phyloP scores from a whole-genome alignment of 2,888 invertebrate genomes.

The Noctua janthe region DNA sequence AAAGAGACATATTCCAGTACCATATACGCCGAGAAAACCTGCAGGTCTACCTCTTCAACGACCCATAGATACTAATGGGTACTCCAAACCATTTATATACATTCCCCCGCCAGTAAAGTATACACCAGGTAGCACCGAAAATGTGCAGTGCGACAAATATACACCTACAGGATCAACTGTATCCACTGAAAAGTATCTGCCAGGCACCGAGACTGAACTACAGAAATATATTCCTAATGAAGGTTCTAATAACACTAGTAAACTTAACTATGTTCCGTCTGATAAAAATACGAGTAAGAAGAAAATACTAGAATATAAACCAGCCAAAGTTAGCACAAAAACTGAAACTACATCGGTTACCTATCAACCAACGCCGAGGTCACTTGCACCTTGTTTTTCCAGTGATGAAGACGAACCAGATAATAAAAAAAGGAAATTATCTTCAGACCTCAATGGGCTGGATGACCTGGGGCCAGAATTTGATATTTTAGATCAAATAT shows the following conservation, averaged over 20 bases:
- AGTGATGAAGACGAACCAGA: conserved; percentile 89
- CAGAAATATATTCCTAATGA: conserved; percentile 84
- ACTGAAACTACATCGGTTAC: conserved; percentile 77
- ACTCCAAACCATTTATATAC: conserved; percentile 84
- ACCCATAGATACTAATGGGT: conserved; percentile 81
- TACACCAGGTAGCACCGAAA: conserved; percentile 83
- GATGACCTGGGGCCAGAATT: conserved; percentile 88
- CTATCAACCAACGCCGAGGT: conserved; percentile 87
- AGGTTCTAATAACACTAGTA: conserved; percentile 72
- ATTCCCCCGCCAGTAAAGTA: conserved; percentile 83
- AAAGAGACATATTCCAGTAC: conserved; percentile 88
- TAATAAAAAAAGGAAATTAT: conserved; percentile 81
- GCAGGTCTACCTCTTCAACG: conserved; percentile 81
- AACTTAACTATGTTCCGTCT: conserved; percentile 86
- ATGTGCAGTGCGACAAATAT: conserved; percentile 81
- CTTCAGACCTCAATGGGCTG: conserved; percentile 84
- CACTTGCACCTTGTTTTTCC: conserved; percentile 86
- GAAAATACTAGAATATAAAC: conserved; percentile 87
- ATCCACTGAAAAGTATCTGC: conserved; percentile 84
- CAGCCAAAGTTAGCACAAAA: conserved; percentile 80
- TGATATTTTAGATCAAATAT: conserved; percentile 88
- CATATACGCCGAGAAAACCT: conserved; percentile 88
- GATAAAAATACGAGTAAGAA: conserved; percentile 83
- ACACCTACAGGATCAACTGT: conserved; percentile 83
- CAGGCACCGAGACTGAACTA: conserved; percentile 81